Percentiles rank a stretch among this genome's conserved stretches.
phyloP scores from a whole-genome alignment of 2,797 vertebrate species.

The Vipera latastei region DNA sequence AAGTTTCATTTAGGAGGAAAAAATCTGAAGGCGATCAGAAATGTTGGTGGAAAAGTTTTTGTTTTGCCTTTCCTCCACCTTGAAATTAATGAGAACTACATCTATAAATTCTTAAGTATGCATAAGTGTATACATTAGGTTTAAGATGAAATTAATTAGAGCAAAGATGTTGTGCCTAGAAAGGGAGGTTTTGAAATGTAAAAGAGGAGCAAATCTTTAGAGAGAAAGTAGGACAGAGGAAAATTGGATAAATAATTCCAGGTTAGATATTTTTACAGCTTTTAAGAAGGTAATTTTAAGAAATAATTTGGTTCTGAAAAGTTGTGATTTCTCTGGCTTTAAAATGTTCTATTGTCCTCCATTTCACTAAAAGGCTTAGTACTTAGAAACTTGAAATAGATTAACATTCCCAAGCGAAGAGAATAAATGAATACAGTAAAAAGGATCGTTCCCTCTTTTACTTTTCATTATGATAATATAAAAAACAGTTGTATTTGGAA shows the following conservation, averaged over 20 bases:
- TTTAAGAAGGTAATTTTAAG: neutral
- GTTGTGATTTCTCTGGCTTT: neutral
- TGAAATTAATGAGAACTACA: slow-evolving; percentile 31
- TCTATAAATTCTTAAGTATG: slow-evolving; percentile 18
- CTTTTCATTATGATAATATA: neutral
- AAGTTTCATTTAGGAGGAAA: slow-evolving; percentile 47
- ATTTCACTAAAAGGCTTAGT: neutral
- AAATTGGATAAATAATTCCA: neutral
- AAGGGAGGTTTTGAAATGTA: slow-evolving; percentile 6
- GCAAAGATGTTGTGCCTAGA: slow-evolving; percentile 22
- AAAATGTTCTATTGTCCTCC: neutral
- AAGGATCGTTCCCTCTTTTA: neutral
- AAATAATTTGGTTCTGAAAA: neutral
- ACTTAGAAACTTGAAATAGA: neutral
- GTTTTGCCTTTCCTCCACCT: slow-evolving; percentile 36
- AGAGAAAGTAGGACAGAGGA: no score
- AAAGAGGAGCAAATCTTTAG: neutral
- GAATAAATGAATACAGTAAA: neutral
- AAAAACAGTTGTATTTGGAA: neutral
- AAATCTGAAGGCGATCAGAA: slow-evolving; percentile 36
- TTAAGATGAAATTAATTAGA: slow-evolving; percentile 28
- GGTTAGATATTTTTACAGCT: neutral
- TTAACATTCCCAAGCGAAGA: neutral
- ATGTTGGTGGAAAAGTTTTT: slow-evolving; percentile 42
- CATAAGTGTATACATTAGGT: neutral